Evolutionary conservation across 1,140 invertebrate species (phyloP), one percentile per base, ranked within the genome.

Genomic region (Uloborus diversus): DNA sequence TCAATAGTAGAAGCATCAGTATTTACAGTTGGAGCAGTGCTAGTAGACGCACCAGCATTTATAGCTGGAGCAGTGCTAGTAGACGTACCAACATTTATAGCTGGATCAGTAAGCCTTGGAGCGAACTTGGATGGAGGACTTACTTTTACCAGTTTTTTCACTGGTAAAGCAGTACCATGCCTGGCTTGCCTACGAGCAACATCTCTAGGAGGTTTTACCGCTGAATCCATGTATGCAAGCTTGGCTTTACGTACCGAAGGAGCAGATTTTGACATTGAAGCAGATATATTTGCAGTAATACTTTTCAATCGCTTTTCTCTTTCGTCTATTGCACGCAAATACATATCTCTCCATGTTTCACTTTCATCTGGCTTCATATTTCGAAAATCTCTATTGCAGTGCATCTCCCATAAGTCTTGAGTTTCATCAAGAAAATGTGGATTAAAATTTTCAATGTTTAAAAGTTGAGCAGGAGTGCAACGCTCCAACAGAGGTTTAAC

Each of bases 321-420:
- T 85, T 98, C 95, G 82, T 96, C 94, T 82, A 91, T 88, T 83
- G 93, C 94, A 73, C 94, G 89, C 91, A 95, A 89, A 85, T 94
- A 97, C 89, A 96, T 92, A 73, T 98, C 95, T 28, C 95, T 89
- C 94, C 94, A 97, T 0, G 93, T 88, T 87, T 98, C 96, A 90
- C 93, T 90, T 85, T 97, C 94, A 25, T 82, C 76, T 9, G 92
- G 89, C 62, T 90, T 87, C 78, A 92, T 89, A 27, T 86, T 91
- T 28, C 91, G 88, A 86, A 96, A 98, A 56, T 94, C 91, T 81
- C 92, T 91, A 78, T 92, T 90, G 84, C 94, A 95, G 86, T 96
- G 94, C 51, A 90, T 89, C 84, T 94, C 87, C 97, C 97, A 99
- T 0, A 98, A 87, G 35, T 91, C 89, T 85, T 96, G 94, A 0